Evolutionary conservation across 1,140 invertebrate genomes (phyloP).

Genomic region (Argopecten irradians): DNA sequence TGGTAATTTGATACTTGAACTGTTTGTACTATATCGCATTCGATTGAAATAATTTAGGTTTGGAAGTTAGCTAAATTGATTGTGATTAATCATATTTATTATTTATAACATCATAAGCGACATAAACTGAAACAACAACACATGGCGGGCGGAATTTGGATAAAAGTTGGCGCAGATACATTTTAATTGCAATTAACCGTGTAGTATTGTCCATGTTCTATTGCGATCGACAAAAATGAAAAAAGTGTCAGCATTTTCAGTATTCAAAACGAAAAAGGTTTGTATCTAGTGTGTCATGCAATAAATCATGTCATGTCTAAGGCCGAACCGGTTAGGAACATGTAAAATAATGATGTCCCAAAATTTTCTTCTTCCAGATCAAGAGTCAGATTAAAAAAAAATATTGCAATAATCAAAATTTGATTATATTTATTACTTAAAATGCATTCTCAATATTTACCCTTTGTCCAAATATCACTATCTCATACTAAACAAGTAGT

Average conservation of each 20-base stretch:
- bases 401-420: background rate
- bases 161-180: background rate
- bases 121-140: background rate
- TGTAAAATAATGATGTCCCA: background rate
- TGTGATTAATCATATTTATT: background rate
- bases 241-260: constrained; percentile 61
- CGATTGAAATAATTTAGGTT: background rate
- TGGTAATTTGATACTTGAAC: background rate
- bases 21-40: background rate
- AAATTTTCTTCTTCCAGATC: background rate
- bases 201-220: background rate
- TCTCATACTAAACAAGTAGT: too few species aligned
- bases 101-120: background rate
- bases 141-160: background rate
- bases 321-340: too few species aligned
- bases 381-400: background rate
- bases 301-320: too few species aligned
- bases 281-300: too few species aligned
- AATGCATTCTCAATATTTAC: too few species aligned
- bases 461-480: too few species aligned
- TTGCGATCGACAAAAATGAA: constrained; percentile 40
- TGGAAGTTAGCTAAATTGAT: too few species aligned
- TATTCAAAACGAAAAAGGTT: constrained; percentile 60
- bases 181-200: background rate
- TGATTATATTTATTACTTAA: constrained; percentile 6